phyloP scores from a whole-genome alignment of 2,888 invertebrate species.

The Sylvicola cinctus region DNA sequence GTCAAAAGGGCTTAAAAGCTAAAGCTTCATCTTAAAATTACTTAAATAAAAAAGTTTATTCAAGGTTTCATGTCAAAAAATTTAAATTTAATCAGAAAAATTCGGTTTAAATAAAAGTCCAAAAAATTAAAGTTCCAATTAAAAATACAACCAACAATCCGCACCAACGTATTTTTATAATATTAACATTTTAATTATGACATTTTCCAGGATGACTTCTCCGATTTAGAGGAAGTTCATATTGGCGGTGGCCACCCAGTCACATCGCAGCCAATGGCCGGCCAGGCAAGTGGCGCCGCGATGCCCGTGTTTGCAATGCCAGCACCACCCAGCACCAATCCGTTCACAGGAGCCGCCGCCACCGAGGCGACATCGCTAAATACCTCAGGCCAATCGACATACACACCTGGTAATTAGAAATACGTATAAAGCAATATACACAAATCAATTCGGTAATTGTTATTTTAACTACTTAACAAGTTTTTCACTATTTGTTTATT shows the following conservation, averaged over 20 bases:
- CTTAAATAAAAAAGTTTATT: no score
- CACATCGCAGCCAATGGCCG: constrained; percentile 18
- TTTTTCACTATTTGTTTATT: no score
- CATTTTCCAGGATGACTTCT: constrained; percentile 19
- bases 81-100: no score
- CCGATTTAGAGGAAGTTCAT: constrained; percentile 22
- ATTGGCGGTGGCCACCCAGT: constrained; percentile 16
- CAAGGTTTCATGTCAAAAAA: no score
- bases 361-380: constrained; percentile 25
- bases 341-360: constrained; percentile 17
- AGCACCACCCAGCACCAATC: constrained; percentile 21
- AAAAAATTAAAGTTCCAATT: no score
- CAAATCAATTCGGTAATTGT: no score
- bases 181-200: constrained; percentile 7
- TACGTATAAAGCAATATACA: no score
- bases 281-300: constrained; percentile 15
- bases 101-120: no score
- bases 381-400: constrained; percentile 24
- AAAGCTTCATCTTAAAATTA: no score
- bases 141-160: no score
- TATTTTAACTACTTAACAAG: no score
- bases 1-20: no score
- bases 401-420: constrained; percentile 24
- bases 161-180: constrained; percentile 10
- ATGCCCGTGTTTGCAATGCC: constrained; percentile 24